Evolutionary conservation across 1,140 invertebrate genomes (phyloP), one percentile per base, ranked within the genome.

Genomic region (Formica selysi): DNA sequence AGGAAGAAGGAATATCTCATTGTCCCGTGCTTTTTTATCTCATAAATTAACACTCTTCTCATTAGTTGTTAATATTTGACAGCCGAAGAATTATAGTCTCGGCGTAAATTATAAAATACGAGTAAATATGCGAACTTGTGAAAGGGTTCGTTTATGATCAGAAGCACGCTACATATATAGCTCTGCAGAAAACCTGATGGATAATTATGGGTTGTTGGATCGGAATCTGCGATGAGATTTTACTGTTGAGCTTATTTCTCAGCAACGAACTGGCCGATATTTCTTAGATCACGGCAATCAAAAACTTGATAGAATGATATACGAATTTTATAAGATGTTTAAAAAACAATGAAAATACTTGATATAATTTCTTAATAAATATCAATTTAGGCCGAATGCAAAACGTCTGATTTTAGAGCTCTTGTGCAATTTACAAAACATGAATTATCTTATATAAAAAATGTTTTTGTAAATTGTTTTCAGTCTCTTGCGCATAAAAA

Each of bases 11-110:
- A 71, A 44, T 74, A 48, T 86, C 90, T 85, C 87, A 91, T 93
- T 91, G 90, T 92, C 84, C 79, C n/a, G 10, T 61, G 85, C 76
- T 89, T 91, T 91, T 89, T 86, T 78, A 88, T 85, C 76, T 88
- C 87, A 93, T 92, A 92, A 93, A 93, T 93, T 91, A 93, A 91
- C 87, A 86, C 87, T 87, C 86, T 89, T 70, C 87, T 92, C 90
- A 92, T 91, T 92, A 89, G 88, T 91, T 79, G 86, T 83, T 89
- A 81, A 78, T 73, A 86, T 93, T 92, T 91, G 74, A 90, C 76
- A 90, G 36, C 67, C 78, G 48, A 81, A 68, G 83, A 91, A 88
- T 92, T 88, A 90, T 86, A 70, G 71, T 67, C 19, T 61, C 19
- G 10, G 44, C 38, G 67, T 64, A 83, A 83, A 67, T 68, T 32